Base-by-base conservation (phyloP, 1,140 invertebrate species). In the Limonius californicus region DNA sequence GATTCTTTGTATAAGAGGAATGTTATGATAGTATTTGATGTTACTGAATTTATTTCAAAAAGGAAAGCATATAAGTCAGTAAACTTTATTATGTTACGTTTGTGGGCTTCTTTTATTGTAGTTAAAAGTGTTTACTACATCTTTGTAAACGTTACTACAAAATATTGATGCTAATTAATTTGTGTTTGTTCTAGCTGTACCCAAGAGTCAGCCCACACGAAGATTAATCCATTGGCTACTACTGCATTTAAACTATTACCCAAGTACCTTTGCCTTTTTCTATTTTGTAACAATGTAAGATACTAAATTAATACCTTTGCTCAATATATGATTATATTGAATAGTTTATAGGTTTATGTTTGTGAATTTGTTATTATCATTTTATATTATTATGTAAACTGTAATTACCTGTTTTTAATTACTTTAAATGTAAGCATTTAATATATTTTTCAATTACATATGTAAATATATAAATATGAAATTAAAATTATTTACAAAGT, bases 161-260 rank as follows among this genome's bases (percentile, higher is more conserved):
- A n/a, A n/a, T n/a, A n/a, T n/a, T 32, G 54, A 15, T 42, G 63
- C 11, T 56, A 3, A 54, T 7, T 56, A 61, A 59, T 62, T 72
- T 39, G 2, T 61, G 68, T 67, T 68, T 70, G 50, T 82, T 83
- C 56, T 77, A 87, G 85, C 73, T 87, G 47, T 86, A 86, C 74
- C 83, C 84, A 64, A 79, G 85, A 78, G 84, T 86, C 58, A 79
- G 79, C 68, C 80, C 79, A 67, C 81, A 78, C 65, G 72, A 78
- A 73, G 80, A 82, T 63, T 80, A 74, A 79, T 14, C 35, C 2
- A 12, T 6, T 69, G 16, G 18, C 20, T 39, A 62, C 11, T 32
- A 54, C n/a, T 54, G 43, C 62, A 61, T 53, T 62, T 58, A 54
- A 60, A 66, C 21, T 47, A 59, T 59, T 64, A 65, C 57, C 60